These are phyloP conservation scores for Hesperia comma DNA, from an alignment of 2,888 invertebrate species.

Conservation along the genomic window DNA sequence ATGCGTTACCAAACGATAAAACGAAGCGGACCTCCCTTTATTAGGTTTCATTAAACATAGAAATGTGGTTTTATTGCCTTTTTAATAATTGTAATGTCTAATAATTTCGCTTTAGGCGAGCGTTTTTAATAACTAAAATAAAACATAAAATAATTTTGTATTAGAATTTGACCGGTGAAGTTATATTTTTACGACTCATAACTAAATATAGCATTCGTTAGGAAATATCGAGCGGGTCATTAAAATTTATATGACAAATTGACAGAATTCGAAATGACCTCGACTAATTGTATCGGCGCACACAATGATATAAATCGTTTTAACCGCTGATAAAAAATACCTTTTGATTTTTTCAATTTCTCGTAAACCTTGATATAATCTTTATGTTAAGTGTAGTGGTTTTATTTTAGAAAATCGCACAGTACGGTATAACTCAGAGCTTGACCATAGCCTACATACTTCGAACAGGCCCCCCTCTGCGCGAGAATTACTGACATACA, in stretches of 20 bases:
- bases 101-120: slow-evolving; percentile 38
- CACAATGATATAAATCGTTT: slow-evolving; percentile 33
- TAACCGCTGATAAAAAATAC: slow-evolving; percentile 24
- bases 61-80: slow-evolving; percentile 47
- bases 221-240: slow-evolving; percentile 44
- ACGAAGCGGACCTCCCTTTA: slow-evolving; percentile 65
- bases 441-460: slow-evolving; percentile 41
- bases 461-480: slow-evolving; percentile 45
- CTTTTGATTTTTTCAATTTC: slow-evolving; percentile 30
- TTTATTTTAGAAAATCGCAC: slow-evolving; percentile 39
- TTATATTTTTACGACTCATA: slow-evolving; percentile 44
- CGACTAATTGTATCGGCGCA: slow-evolving; percentile 20
- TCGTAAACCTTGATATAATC: slow-evolving; percentile 25
- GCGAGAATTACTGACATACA: slow-evolving; percentile 42
- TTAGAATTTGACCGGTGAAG: slow-evolving; percentile 38
- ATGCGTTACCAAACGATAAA: slow-evolving; percentile 68
- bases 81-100: slow-evolving; percentile 45
- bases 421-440: slow-evolving; percentile 33
- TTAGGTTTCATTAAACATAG: slow-evolving; percentile 62
- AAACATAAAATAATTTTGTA: slow-evolving; percentile 44
- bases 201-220: slow-evolving; percentile 42
- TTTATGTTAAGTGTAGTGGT: slow-evolving; percentile 20
- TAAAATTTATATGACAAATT: slow-evolving; percentile 45
- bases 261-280: slow-evolving; percentile 39
- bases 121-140: slow-evolving; percentile 41